Evolutionary conservation across 2,113 vertebrate species (phyloP).

Genomic region (Anoura caudifer): DNA sequence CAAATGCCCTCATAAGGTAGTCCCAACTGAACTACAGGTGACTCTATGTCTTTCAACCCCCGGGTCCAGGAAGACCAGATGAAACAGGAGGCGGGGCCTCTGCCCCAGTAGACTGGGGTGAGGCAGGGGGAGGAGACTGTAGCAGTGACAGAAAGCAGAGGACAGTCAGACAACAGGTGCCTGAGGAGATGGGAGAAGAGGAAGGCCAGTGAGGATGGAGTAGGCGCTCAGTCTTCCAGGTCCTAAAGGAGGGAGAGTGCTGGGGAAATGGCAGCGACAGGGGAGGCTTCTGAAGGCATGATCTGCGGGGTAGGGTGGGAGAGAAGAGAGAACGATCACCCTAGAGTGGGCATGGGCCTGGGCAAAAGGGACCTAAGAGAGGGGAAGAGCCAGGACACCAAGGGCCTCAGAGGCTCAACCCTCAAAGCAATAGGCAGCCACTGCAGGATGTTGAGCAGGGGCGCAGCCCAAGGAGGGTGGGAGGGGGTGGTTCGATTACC

Average conservation of each 20-base stretch:
- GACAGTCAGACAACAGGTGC: neutral
- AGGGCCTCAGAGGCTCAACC: neutral
- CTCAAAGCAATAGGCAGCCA: neutral
- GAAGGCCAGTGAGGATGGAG: neutral
- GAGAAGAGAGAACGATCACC: neutral
- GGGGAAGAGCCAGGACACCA: neutral
- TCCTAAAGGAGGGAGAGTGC: too few species aligned
- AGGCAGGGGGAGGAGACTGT: neutral
- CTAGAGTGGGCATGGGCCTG: neutral
- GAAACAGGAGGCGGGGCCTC: neutral
- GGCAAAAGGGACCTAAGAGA: neutral
- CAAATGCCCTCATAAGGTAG: neutral
- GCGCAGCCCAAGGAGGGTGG: neutral
- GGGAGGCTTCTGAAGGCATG: neutral
- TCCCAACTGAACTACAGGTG: neutral
- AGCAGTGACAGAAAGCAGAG: neutral
- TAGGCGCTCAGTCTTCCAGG: neutral
- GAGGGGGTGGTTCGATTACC: neutral
- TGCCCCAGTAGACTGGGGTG: neutral
- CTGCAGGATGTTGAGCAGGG: neutral
- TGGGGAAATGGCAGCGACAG: neutral
- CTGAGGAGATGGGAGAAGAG: neutral
- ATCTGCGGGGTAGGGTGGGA: neutral
- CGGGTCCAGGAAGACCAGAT: neutral
- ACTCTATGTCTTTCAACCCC: neutral